Evolutionary conservation across 2,888 invertebrate species (phyloP).

Genomic region (Herminia tarsipennalis): DNA sequence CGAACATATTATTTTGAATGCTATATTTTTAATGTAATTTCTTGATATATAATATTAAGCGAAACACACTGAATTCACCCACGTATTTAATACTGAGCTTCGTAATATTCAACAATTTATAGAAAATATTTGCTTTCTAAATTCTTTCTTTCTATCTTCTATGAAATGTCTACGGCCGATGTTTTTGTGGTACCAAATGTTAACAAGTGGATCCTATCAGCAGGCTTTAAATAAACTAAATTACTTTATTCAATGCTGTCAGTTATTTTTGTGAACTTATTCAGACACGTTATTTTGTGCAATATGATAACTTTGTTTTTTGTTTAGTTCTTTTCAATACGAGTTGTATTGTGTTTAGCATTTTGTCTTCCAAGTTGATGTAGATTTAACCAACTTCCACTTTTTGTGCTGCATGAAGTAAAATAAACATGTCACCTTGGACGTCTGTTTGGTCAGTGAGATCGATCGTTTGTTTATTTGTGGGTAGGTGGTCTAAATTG

Average conservation of each 20-base stretch:
- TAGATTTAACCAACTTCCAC: conserved; percentile 19
- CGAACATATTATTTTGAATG: too few relatives aligned
- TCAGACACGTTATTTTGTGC: conserved; percentile 39
- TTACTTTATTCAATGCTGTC: conserved; percentile 12
- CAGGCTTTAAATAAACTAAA: conserved; percentile 23
- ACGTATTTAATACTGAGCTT: conserved; percentile 1
- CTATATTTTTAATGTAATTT: too few relatives aligned
- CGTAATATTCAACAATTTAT: background rate
- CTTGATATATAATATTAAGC: too few relatives aligned
- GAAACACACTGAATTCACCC: too few relatives aligned
- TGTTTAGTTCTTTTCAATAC: conserved; percentile 30
- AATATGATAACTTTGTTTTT: conserved; percentile 42
- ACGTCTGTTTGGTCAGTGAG: conserved; percentile 7
- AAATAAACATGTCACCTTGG: conserved; percentile 13
- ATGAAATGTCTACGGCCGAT: conserved; percentile 16
- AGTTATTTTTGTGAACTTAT: conserved; percentile 17
- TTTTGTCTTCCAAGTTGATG: conserved; percentile 55
- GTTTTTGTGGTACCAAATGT: conserved; percentile 25
- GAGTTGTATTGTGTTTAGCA: conserved; percentile 36
- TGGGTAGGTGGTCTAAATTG: conserved; percentile 21
- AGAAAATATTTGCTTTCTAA: conserved; percentile 1
- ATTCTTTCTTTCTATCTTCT: conserved; percentile 2
- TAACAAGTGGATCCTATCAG: conserved; percentile 23
- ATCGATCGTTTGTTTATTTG: conserved; percentile 10
- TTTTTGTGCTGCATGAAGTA: conserved; percentile 20